Evolutionary conservation across 2,888 invertebrate species (phyloP).

Genomic region (Nomada ferruginata): DNA sequence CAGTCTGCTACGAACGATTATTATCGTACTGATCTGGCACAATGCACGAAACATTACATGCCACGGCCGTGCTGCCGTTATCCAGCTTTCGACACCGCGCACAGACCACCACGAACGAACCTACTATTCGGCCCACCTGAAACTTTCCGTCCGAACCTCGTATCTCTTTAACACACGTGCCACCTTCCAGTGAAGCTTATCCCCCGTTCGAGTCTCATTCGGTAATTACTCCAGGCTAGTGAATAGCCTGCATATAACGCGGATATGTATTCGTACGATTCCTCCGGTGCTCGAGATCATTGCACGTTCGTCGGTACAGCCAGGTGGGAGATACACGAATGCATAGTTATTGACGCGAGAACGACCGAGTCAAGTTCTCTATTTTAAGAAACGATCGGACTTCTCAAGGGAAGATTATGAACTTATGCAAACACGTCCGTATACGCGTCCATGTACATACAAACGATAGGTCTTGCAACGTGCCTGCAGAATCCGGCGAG

Average conservation of each 20-base stretch:
- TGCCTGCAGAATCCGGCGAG: constrained; percentile 15
- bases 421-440: constrained; percentile 35
- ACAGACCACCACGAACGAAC: constrained; percentile 5
- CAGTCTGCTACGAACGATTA: constrained; percentile 58
- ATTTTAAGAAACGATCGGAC: constrained; percentile 35
- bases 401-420: constrained; percentile 39
- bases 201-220: not conserved
- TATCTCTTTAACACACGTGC: constrained; percentile 19
- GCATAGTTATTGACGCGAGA: constrained; percentile 22
- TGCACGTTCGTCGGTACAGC: constrained; percentile 15
- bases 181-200: constrained; percentile 27
- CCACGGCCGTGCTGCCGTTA: constrained; percentile 52
- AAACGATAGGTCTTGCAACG: constrained; percentile 24
- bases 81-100: constrained; percentile 32
- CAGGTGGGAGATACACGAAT: not conserved
- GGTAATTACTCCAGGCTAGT: constrained; percentile 34
- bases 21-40: constrained; percentile 64
- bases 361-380: constrained; percentile 22
- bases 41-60: constrained; percentile 57
- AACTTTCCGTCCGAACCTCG: not conserved
- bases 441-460: constrained; percentile 18
- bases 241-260: constrained; percentile 12
- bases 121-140: not conserved
- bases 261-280: constrained; percentile 2
- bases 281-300: constrained; percentile 1